Evolutionary conservation across 2,888 invertebrate genomes (phyloP).

Genomic region (Uloborus plumipes): DNA sequence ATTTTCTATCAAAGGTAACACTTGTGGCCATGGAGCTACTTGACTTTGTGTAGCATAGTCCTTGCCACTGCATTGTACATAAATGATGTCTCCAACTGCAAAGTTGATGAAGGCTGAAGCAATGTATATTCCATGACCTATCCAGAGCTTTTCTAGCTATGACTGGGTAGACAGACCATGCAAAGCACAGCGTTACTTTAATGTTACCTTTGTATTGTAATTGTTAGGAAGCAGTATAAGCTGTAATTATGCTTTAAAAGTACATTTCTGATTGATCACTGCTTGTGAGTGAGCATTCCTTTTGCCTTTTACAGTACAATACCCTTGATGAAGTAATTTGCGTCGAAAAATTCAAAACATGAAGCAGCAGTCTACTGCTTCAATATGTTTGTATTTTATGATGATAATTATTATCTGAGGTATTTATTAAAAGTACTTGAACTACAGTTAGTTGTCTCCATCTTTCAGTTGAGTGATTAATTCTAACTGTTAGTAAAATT

Average conservation of each 20-base stretch:
- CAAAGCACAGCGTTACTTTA: constrained; percentile 32
- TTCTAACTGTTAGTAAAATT: too few species aligned
- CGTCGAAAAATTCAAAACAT: constrained; percentile 11
- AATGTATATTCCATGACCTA: constrained; percentile 58
- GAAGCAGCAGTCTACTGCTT: constrained; percentile 2
- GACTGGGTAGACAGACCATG: constrained; percentile 59
- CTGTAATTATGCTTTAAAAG: too few species aligned
- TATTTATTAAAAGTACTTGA: too few species aligned
- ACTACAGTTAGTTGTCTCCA: too few species aligned
- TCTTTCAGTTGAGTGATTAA: too few species aligned
- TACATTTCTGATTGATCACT: background rate
- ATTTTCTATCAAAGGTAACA: background rate
- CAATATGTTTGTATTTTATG: too few species aligned
- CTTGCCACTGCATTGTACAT: constrained; percentile 41
- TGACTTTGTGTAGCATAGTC: constrained; percentile 44
- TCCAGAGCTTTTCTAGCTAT: constrained; percentile 40
- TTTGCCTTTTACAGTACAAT: too few species aligned
- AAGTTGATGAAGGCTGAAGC: constrained; percentile 39
- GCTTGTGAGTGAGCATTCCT: too few species aligned
- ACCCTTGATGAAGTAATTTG: constrained; percentile 36
- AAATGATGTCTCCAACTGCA: constrained; percentile 40
- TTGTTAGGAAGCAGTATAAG: too few species aligned
- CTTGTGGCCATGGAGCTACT: constrained; percentile 50
- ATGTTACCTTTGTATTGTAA: too few species aligned
- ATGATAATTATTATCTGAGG: too few species aligned